A percentile compares a stretch with the other conserved stretches of the same genome.
These are phyloP conservation scores for Rousettus madagascariensis DNA, from an alignment of 2,797 vertebrate genomes.

Conservation along the genomic window DNA sequence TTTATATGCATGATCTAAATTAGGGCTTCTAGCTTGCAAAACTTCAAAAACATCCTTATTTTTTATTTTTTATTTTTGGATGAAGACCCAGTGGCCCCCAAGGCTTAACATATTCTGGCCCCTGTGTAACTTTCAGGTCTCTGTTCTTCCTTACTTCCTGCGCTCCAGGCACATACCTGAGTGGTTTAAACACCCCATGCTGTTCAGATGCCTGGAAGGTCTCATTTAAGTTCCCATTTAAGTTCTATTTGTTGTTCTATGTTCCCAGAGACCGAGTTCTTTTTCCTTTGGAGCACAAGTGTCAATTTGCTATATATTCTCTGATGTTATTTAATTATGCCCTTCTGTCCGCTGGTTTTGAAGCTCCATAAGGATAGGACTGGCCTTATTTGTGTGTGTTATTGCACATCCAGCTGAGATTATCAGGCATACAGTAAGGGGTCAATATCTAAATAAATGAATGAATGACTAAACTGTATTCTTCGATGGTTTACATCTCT, in stretches of 20 bases:
- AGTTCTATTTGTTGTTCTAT: not conserved
- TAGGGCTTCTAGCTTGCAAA: not conserved
- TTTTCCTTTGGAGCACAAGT: not conserved
- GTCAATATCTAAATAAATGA: not conserved
- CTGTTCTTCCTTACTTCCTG: not conserved
- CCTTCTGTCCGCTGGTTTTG: not conserved
- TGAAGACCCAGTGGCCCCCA: not conserved
- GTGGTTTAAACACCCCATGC: not conserved
- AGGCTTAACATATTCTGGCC: not conserved
- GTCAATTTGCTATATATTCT: not conserved
- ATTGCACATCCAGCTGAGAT: not conserved
- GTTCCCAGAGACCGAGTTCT: not conserved
- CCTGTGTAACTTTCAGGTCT: not conserved
- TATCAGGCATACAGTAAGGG: not conserved
- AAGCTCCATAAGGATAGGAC: not conserved
- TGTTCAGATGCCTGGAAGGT: not conserved
- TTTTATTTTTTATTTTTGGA: not conserved
- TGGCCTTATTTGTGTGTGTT: not conserved
- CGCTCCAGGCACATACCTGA: not conserved
- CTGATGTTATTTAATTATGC: not conserved
- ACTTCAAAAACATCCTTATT: not conserved
- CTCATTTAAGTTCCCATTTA: too few species aligned
- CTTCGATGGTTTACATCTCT: not conserved
- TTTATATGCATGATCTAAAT: not conserved
- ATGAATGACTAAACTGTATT: not conserved